These are phyloP conservation scores for Lepus europaeus DNA, from an alignment of 2,113 vertebrate species.

Conservation along the genomic window DNA sequence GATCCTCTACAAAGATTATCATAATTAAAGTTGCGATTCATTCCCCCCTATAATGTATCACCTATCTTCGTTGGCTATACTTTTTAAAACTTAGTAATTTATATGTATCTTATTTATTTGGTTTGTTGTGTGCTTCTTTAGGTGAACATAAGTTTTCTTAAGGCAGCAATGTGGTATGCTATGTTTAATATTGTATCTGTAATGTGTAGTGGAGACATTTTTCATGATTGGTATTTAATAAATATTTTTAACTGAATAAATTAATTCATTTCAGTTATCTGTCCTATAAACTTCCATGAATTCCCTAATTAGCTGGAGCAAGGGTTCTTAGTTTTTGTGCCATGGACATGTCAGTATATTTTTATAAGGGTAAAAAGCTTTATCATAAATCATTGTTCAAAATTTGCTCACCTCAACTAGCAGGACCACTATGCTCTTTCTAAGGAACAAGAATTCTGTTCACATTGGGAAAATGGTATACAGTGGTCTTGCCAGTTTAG, in stretches of 20 bases:
- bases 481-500: not conserved
- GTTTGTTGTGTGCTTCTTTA: not conserved
- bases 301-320: not conserved
- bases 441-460: not conserved
- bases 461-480: not conserved
- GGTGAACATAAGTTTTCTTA: not conserved
- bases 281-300: not conserved
- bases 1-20: not conserved
- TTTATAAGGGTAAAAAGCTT: not conserved
- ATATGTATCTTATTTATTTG: not conserved
- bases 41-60: not conserved
- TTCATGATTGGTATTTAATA: not conserved
- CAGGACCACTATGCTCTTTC: not conserved
- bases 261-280: conserved; percentile 26
- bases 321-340: not conserved
- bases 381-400: not conserved
- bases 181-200: not conserved
- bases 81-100: not conserved
- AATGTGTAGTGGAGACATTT: not conserved
- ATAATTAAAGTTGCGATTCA: not conserved
- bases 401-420: not conserved
- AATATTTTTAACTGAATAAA: not conserved
- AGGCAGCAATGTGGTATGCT: not conserved
- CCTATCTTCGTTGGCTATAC: not conserved
- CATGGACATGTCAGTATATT: not conserved